Percentiles rank a stretch among this genome's conserved stretches.
phyloP scores from a whole-genome alignment of 1,140 invertebrate species.

The Sesamia nonagrioides region DNA sequence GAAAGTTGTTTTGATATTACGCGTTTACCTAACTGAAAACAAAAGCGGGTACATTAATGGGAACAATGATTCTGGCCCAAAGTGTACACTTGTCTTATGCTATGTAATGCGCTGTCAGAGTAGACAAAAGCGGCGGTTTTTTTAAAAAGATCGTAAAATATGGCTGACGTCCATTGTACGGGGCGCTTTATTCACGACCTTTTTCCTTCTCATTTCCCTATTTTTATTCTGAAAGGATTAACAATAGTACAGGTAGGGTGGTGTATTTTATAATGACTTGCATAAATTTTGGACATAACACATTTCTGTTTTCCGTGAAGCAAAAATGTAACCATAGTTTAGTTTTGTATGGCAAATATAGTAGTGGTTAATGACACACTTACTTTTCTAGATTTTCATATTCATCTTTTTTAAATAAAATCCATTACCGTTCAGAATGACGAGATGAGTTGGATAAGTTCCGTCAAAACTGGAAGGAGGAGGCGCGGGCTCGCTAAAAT shows the following conservation, averaged over 20 bases:
- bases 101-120: slow-evolving; percentile 77
- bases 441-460: too few species aligned
- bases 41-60: slow-evolving; percentile 57
- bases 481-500: too few species aligned
- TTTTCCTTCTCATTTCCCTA: slow-evolving; percentile 80
- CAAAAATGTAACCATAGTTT: neutral
- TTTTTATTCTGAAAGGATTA: slow-evolving; percentile 82
- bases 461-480: too few species aligned
- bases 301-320: slow-evolving; percentile 28
- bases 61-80: slow-evolving; percentile 68
- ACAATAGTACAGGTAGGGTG: slow-evolving; percentile 77
- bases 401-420: too few species aligned
- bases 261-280: slow-evolving; percentile 63
- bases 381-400: too few species aligned
- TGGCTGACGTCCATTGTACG: slow-evolving; percentile 74
- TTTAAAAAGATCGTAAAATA: slow-evolving; percentile 79
- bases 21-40: slow-evolving; percentile 32
- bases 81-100: slow-evolving; percentile 78
- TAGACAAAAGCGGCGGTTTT: slow-evolving; percentile 77
- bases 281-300: slow-evolving; percentile 56
- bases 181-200: slow-evolving; percentile 75
- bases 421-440: too few species aligned
- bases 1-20: slow-evolving; percentile 25
- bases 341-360: too few species aligned
- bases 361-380: too few species aligned